These are phyloP conservation scores for Thunnus thynnus DNA, from an alignment of 2,113 vertebrate genomes.

Conservation along the genomic window DNA sequence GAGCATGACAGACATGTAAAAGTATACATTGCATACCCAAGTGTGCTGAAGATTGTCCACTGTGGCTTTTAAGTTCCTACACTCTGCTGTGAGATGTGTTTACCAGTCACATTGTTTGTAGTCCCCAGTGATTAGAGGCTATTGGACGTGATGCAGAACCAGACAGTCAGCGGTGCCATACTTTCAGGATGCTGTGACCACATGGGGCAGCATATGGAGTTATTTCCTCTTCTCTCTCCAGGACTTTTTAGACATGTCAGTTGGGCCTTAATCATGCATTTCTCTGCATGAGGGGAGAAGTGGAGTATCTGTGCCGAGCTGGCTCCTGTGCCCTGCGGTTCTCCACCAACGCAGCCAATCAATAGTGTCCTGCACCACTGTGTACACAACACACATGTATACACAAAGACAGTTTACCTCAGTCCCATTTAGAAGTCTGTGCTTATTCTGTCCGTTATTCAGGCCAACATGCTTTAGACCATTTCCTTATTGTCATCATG, in stretches of 20 bases:
- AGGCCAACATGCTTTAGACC: conserved; percentile 52
- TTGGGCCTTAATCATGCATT: conserved; percentile 75
- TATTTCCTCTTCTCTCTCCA: conserved; percentile 65
- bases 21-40: conserved; percentile 64
- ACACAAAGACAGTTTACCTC: conserved; percentile 55
- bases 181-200: conserved; percentile 65
- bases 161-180: conserved; percentile 56
- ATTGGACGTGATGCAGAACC: conserved; percentile 51
- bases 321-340: conserved; percentile 68
- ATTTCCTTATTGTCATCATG: conserved; percentile 70
- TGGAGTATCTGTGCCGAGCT: conserved; percentile 66
- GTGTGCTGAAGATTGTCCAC: conserved; percentile 15
- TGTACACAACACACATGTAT: conserved; percentile 48
- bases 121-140: conserved; percentile 56
- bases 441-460: conserved; percentile 63
- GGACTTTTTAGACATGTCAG: conserved; percentile 78
- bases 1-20: conserved; percentile 77
- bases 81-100: conserved; percentile 43
- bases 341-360: conserved; percentile 71
- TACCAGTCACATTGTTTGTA: conserved; percentile 37
- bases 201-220: conserved; percentile 77
- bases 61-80: conserved; percentile 36
- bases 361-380: conserved; percentile 60
- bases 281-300: conserved; percentile 79
- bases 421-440: conserved; percentile 29